Evolutionary conservation across 37 sponge, comb jelly and placozoan species (phyloP), one percentile per base, ranked within the genome.

Genomic region (Ianthella basta): DNA sequence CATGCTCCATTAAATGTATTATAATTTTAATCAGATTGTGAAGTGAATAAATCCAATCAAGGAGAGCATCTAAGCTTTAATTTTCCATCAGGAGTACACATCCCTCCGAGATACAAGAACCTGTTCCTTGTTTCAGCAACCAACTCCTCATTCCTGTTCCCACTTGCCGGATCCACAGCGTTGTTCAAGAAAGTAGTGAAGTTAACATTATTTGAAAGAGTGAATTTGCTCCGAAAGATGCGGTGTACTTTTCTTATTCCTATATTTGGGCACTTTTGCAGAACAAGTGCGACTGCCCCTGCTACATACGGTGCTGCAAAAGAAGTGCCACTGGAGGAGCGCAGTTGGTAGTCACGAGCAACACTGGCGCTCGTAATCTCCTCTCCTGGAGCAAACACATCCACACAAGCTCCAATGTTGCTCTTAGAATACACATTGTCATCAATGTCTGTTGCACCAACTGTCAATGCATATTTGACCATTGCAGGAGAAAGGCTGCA

Each of bases 241-340:
- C 25, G 61, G 18, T 63, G 37, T 0, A 84, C 68, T 59, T 59
- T 84, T 84, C 85, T 83, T 4, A 84, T 87, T 5, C 61, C 64
- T 35, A 92, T 12, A 0, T 41, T 72, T 3, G 93, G 87, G 60
- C 93, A 92, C n/a, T 83, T 75, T 75, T 92, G 80, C 34, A 89
- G 77, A 23, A 92, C 56, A 39, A 92, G 55, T 25, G 93, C 89
- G 1, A 92, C 15, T n/a, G 89, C 90, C 40, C 89, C 89, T 25
- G 84, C 79, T 30, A 92, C 93, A 70, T 79, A 81, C 39, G 93
- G 93, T 1, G 85, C 93, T 60, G 93, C 93, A 50, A 86, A 66
- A 15, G 93, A 92, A 0, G 74, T 74, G 0, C 90, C 90, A 44
- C 64, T 73, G 50, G 37, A 55, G 20, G 56, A 30, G 15, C 54